Conservation (phyloP, 2,888 invertebrate species). For the Listrodromus nycthemerus region DNA sequence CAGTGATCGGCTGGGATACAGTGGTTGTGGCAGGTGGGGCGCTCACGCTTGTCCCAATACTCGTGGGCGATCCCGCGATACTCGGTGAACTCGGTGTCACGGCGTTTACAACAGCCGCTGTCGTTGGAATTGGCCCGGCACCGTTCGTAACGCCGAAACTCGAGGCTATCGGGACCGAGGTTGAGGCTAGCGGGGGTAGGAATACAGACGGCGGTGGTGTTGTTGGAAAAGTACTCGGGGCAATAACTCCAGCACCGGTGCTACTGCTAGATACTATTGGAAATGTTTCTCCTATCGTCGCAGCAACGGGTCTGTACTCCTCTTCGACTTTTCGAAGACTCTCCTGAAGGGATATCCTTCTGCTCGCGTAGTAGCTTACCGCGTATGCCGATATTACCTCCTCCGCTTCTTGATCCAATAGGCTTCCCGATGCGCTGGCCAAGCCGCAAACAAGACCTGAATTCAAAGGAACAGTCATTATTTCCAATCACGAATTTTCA, state of each 20-base stretch:
- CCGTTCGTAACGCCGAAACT: constrained; percentile 83
- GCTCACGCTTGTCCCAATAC: constrained; percentile 81
- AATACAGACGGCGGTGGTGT: constrained; percentile 86
- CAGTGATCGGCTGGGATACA: constrained; percentile 84
- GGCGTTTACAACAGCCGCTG: constrained; percentile 80
- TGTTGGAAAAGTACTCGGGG: constrained; percentile 68
- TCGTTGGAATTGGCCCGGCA: constrained; percentile 83
- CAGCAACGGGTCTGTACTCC: constrained; percentile 70
- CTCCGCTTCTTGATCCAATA: constrained; percentile 83
- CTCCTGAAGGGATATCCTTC: constrained; percentile 69
- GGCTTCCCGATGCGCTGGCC: constrained; percentile 83
- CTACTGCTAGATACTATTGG: constrained; percentile 72
- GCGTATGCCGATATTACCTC: constrained; percentile 81
- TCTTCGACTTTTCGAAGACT: constrained; percentile 68
- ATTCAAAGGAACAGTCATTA: constrained; percentile 10
- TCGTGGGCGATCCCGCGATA: constrained; percentile 60
- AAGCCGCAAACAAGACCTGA: constrained; percentile 84
- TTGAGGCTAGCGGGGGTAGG: constrained; percentile 85
- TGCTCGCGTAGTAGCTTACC: constrained; percentile 73
- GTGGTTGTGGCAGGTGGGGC: constrained; percentile 77
- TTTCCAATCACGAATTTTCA: neutral
- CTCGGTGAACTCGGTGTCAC: constrained; percentile 54
- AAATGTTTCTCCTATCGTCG: constrained; percentile 76
- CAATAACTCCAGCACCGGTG: constrained; percentile 42
- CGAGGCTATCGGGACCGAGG: constrained; percentile 85